Percentiles rank a stretch among this genome's conserved stretches.
phyloP scores from a whole-genome alignment of 2,797 vertebrate species.

The Paratrypauchen microcephalus region DNA sequence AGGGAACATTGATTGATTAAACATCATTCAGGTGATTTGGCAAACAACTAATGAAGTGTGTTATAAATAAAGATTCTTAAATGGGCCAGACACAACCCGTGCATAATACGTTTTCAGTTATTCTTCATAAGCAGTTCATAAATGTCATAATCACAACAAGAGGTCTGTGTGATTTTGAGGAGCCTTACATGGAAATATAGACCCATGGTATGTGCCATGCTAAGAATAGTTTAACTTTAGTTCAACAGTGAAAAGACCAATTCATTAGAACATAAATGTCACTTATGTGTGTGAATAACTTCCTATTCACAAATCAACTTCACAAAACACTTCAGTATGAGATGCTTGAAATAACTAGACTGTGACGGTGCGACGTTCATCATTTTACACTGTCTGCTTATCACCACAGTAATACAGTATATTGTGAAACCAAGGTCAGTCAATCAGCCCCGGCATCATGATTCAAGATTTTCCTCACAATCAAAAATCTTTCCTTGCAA shows the following conservation, averaged over 20 bases:
- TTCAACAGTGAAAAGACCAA: not conserved
- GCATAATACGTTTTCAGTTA: not conserved
- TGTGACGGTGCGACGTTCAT: not conserved
- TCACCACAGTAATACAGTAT: too few species aligned
- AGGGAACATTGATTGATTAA: too few species aligned
- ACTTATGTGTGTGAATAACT: not conserved
- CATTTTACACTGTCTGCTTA: not conserved
- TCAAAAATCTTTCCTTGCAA: too few species aligned
- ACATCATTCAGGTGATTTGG: too few species aligned
- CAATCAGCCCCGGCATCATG: too few species aligned
- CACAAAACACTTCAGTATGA: not conserved
- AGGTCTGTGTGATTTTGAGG: not conserved
- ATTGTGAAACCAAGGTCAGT: too few species aligned
- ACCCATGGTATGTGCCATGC: not conserved
- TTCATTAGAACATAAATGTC: not conserved
- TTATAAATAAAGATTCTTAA: not conserved
- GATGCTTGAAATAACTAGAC: not conserved
- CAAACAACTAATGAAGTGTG: too few species aligned
- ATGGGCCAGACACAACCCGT: not conserved
- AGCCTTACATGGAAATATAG: not conserved
- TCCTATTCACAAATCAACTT: not conserved
- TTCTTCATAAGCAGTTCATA: not conserved
- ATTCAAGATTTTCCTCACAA: too few species aligned
- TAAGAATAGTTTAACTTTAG: not conserved
- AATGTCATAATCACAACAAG: not conserved